These are phyloP conservation scores for Varanus komodoensis DNA, from an alignment of 2,113 vertebrate species.

Conservation along the genomic window DNA sequence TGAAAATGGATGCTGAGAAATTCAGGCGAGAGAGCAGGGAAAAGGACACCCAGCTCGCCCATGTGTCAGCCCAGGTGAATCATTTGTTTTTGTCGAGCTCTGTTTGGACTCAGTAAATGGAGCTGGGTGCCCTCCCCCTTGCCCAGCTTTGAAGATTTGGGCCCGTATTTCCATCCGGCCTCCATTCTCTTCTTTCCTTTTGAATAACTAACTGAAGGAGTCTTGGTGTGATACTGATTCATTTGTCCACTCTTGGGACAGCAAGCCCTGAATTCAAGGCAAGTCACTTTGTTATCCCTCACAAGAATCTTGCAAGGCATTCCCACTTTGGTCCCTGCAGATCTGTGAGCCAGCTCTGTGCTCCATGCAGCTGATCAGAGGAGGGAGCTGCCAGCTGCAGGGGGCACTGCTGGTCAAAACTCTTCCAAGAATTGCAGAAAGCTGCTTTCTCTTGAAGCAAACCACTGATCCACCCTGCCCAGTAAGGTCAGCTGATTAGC, in stretches of 20 bases:
- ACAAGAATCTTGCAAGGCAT: background rate
- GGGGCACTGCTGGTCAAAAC: background rate
- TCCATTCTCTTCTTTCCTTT: background rate
- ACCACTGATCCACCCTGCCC: too few relatives aligned
- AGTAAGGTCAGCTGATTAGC: too few relatives aligned
- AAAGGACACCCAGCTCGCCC: slow-evolving; percentile 76
- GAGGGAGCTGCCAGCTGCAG: background rate
- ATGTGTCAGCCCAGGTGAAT: slow-evolving; percentile 74
- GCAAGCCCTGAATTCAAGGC: background rate
- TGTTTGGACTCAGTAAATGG: background rate
- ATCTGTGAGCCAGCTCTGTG: background rate
- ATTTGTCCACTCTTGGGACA: background rate
- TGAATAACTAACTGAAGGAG: background rate
- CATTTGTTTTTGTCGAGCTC: background rate
- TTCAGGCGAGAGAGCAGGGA: slow-evolving; percentile 72
- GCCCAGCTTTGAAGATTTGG: background rate
- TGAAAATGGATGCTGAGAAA: slow-evolving; percentile 71
- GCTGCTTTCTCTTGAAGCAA: too few relatives aligned
- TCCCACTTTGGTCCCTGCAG: background rate
- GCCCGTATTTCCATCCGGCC: too few relatives aligned
- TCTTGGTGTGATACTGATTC: background rate
- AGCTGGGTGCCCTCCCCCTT: background rate
- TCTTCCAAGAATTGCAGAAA: background rate
- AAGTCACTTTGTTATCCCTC: background rate
- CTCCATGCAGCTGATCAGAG: background rate